phyloP scores from a whole-genome alignment of 2,888 invertebrate species.

The Pseudanteris insignis region DNA sequence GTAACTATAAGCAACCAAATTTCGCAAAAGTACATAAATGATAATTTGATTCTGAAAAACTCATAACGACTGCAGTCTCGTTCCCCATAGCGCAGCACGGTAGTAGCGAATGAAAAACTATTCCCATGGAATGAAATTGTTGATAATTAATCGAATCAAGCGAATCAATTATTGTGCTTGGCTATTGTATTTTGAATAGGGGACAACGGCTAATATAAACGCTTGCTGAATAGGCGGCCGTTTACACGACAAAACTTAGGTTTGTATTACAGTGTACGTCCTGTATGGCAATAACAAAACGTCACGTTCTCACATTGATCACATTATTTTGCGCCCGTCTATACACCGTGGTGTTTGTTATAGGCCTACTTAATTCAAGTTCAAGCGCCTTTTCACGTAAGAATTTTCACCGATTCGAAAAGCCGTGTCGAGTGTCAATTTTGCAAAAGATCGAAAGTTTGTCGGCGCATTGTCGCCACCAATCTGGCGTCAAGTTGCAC shows the following conservation, averaged over 20 bases:
- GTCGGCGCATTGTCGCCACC: slow-evolving; percentile 59
- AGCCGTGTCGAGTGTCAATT: slow-evolving; percentile 53
- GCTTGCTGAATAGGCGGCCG: slow-evolving; percentile 16
- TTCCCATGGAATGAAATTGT: no score
- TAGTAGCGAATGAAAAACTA: no score
- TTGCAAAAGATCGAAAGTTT: slow-evolving; percentile 60
- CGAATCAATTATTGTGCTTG: neutral
- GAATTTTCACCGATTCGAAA: slow-evolving; percentile 50
- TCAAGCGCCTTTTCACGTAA: slow-evolving; percentile 32
- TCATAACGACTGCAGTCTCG: no score
- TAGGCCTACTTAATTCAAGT: slow-evolving; percentile 38
- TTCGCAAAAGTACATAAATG: no score
- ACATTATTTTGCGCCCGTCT: slow-evolving; percentile 35
- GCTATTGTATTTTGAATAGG: neutral
- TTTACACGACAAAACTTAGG: slow-evolving; percentile 29
- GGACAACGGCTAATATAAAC: slow-evolving; percentile 6
- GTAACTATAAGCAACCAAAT: no score
- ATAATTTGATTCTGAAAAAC: no score
- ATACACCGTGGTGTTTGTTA: slow-evolving; percentile 34
- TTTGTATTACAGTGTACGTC: slow-evolving; percentile 26
- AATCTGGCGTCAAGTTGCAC: slow-evolving; percentile 63
- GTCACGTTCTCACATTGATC: slow-evolving; percentile 42
- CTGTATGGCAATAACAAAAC: slow-evolving; percentile 29
- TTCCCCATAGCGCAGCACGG: no score
- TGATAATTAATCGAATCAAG: no score